Evolutionary conservation across 2,888 invertebrate genomes (phyloP).

Genomic region (Torymus aiolomorphi): DNA sequence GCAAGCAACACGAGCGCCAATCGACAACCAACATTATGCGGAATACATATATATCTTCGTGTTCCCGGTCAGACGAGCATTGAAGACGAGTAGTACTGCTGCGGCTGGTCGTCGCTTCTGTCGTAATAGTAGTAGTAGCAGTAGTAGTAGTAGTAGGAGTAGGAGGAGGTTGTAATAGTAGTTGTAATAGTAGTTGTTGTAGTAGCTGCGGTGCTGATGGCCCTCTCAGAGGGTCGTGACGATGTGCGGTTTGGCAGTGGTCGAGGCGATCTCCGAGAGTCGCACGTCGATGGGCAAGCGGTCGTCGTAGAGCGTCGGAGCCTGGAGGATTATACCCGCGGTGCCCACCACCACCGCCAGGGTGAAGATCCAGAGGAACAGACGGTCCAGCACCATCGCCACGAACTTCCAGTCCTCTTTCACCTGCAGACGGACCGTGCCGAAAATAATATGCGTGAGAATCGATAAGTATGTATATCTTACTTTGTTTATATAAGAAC

Average conservation of each 20-base stretch:
- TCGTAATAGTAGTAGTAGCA: conserved; percentile 14
- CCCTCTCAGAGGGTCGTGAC: conserved; percentile 75
- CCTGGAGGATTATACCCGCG: conserved; percentile 95
- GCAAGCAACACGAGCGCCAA: no score
- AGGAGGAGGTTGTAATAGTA: conserved; percentile 23
- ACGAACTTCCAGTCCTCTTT: conserved; percentile 99
- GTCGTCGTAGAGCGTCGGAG: conserved; percentile 95
- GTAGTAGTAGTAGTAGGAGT: conserved; percentile 12
- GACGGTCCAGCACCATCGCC: conserved; percentile 96
- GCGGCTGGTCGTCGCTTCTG: background rate
- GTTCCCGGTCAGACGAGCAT: background rate
- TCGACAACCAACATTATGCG: no score
- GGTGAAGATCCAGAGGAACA: conserved; percentile 98
- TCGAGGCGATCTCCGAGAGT: conserved; percentile 92
- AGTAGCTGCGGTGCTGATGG: conserved; percentile 16
- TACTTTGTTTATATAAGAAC: no score
- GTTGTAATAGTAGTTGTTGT: conserved; percentile 11
- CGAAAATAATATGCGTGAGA: background rate
- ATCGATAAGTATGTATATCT: no score
- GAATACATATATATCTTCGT: no score
- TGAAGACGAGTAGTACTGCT: conserved; percentile 27
- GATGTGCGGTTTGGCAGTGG: conserved; percentile 89
- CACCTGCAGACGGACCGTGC: conserved; percentile 78
- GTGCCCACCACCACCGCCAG: conserved; percentile 95
- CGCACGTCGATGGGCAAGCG: conserved; percentile 91